Evolutionary conservation across 92 coral and sea anemone species (phyloP), one percentile per base, ranked within the genome.

Genomic region (Heteractis magnifica): DNA sequence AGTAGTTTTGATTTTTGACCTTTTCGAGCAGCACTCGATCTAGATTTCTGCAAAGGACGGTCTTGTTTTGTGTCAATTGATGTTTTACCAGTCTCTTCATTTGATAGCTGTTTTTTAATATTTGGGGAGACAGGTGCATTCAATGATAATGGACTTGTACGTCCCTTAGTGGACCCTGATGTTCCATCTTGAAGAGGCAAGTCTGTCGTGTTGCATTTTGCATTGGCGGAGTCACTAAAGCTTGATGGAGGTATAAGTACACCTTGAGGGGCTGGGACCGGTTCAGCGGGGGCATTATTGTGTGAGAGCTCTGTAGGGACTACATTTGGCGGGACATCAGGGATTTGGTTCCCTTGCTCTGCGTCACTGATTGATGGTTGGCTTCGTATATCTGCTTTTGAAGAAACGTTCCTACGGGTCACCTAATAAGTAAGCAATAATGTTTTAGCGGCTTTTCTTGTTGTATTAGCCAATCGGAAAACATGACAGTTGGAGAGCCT

Each of bases 221-320:
- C 20, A 8, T 20, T 18, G 44, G 62, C 23, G 20, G 77, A 68
- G 10, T 70, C 84, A 64, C 50, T 70, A 53, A 81, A 81, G 51
- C 84, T 81, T 21, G 84, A 81, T 34, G 84, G 84, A 2, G 77
- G 73, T 51, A 81, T 52, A 3, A 81, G 51, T 20, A 71, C 65
- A 44, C 34, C 49, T 20, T 56, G 20, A 11, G 84, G 52, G 21
- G 50, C 51, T n/a, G 77, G 65, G 15, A 49, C 51, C 10, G 77
- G 12, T 71, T 68, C 18, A 23, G 62, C 16, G 49, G 77, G 77
- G 15, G 19, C 44, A 18, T 81, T 49, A 10, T 81, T 53, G 50
- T 51, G 76, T 51, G 21, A 11, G 4, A 41, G 44, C 16, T 81
- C 84, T 6, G 41, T 60, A 64, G 41, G 8, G 23, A 41, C 73